Evolutionary conservation across 1,140 invertebrate species (phyloP).

Genomic region (Rhopalosiphum padi): DNA sequence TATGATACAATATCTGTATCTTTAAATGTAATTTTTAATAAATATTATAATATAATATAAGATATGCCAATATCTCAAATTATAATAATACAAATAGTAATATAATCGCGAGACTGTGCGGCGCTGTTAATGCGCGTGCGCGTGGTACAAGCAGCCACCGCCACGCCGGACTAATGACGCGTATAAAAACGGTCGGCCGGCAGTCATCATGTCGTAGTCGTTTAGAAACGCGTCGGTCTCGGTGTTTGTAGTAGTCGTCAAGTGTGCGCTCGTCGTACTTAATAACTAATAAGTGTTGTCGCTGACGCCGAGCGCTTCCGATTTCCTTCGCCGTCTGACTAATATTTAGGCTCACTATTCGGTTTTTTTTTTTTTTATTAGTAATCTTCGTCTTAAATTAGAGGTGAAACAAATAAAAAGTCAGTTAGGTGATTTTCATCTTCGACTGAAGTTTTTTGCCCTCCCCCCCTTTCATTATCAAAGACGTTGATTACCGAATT

Average conservation of each 20-base stretch:
- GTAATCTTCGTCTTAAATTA: neutral
- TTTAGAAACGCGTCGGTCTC: neutral
- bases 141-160: neutral
- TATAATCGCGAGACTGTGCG: neutral
- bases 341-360: too few species aligned
- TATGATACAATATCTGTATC: neutral
- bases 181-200: conserved; percentile 22
- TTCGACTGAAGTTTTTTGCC: neutral
- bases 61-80: neutral
- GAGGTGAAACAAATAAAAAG: neutral
- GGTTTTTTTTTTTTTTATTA: neutral
- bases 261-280: conserved; percentile 13
- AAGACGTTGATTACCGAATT: neutral
- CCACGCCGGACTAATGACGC: neutral
- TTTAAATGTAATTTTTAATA: neutral
- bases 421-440: neutral
- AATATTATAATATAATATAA: neutral
- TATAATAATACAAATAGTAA: neutral
- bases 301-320: neutral
- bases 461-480: neutral
- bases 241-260: neutral
- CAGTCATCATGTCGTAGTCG: neutral
- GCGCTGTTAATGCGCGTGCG: neutral
- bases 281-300: neutral
- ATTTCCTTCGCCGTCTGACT: neutral